Evolutionary conservation across 2,888 invertebrate species (phyloP).

Genomic region (Lochmaea crataegi): DNA sequence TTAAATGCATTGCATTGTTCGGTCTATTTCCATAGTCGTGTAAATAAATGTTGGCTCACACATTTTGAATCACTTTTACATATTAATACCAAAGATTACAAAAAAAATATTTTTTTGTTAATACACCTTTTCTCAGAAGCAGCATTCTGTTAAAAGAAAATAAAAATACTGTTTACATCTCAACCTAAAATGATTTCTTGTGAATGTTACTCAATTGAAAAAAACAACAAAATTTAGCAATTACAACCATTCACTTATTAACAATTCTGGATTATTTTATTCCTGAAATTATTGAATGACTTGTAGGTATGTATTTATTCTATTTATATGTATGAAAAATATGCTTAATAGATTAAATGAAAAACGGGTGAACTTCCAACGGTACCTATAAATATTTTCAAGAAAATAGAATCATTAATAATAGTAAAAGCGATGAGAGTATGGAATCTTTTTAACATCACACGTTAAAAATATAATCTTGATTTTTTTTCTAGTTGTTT

Average conservation of each 20-base stretch:
- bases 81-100: no score
- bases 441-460: not conserved
- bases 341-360: not conserved
- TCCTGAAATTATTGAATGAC: not conserved
- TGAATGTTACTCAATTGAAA: not conserved
- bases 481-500: not conserved
- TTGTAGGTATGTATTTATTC: not conserved
- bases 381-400: constrained; percentile 17
- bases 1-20: no score
- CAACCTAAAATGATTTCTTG: not conserved
- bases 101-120: no score
- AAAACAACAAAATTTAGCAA: not conserved
- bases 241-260: not conserved
- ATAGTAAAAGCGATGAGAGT: not conserved
- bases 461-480: constrained; percentile 8
- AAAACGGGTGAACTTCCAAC: no score
- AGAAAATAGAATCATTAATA: constrained; percentile 13
- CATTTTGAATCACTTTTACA: no score
- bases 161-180: not conserved
- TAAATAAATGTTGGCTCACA: no score
- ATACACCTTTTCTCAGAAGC: not conserved
- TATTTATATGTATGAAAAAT: constrained; percentile 4
- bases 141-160: not conserved
- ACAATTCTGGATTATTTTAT: not conserved
- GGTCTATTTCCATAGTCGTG: no score